Evolutionary conservation across 2,888 invertebrate species (phyloP), one percentile per base, ranked within the genome.

Genomic region (Archaeoteleia sp.): DNA sequence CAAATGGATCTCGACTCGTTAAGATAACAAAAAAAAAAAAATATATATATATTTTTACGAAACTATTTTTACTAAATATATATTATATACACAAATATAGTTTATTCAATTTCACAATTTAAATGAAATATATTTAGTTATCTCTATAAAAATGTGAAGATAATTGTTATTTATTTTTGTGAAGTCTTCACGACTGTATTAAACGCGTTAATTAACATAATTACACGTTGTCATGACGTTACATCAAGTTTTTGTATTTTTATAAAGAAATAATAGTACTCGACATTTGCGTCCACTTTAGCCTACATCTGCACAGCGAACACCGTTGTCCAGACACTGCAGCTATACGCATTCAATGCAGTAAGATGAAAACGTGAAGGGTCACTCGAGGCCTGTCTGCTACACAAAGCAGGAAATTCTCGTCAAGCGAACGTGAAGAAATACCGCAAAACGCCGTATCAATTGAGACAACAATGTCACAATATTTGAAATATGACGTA

Each of bases 381-480:
- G 66, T 66, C 66, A 66, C 60, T 66, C 42, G 60, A 60, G 42
- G 66, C 34, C 60, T 43, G 48, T 48, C 58, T 54, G 39, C 54
- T 32, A 49, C 42, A 66, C 66, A 60, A 66, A 66, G 48, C 66
- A 66, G 66, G 66, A 66, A 66, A 66, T 37, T 60, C 60, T 40
- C 49, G 60, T 66, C 66, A 60, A 60, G 54, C 14, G 66, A 43
- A 49, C 29, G 66, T 48, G 60, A 60, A 46, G 49, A 32, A 48
- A n/a, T 30, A 66, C 37, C 9, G 60, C 58, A 48, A 43, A 66
- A 66, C 23, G 34, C 43, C 20, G 60, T 23, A 20, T 34, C 60
- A 54, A 66, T 66, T 54, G 66, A 54, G 54, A 49, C 66, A 43
- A 37, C 57, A 35, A 17, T 29, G 58, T 66, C 66, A 66, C 43